phyloP scores from a whole-genome alignment of 2,797 vertebrate species.

The Helarctos malayanus region DNA sequence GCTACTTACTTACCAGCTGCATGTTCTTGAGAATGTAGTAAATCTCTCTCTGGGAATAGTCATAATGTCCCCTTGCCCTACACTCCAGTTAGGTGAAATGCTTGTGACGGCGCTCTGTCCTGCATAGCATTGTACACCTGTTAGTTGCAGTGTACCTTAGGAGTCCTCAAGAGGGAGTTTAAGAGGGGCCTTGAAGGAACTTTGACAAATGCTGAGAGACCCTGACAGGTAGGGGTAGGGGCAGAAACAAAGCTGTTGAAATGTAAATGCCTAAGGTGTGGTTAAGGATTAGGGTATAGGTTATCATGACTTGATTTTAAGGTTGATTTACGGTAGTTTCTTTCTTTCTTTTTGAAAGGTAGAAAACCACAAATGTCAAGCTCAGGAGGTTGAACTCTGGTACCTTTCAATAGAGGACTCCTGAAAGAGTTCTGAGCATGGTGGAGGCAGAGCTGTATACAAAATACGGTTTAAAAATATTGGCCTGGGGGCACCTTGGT shows the following conservation, averaged over 20 bases:
- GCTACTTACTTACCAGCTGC: neutral
- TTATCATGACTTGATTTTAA: neutral
- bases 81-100: neutral
- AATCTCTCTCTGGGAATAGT: neutral
- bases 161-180: neutral
- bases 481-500: neutral
- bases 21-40: slow-evolving; percentile 26
- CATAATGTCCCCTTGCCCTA: neutral
- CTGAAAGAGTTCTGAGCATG: neutral
- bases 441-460: neutral
- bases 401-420: neutral
- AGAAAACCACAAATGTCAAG: neutral
- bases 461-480: neutral
- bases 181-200: neutral
- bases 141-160: neutral
- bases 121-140: accelerated
- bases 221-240: neutral
- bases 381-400: neutral
- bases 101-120: neutral
- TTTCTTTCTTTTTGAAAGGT: neutral
- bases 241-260: neutral
- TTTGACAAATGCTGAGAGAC: neutral
- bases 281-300: neutral
- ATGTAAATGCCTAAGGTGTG: neutral
- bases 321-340: neutral